Evolutionary conservation across 2,113 vertebrate species (phyloP).

Genomic region (Gadus chalcogrammus): DNA sequence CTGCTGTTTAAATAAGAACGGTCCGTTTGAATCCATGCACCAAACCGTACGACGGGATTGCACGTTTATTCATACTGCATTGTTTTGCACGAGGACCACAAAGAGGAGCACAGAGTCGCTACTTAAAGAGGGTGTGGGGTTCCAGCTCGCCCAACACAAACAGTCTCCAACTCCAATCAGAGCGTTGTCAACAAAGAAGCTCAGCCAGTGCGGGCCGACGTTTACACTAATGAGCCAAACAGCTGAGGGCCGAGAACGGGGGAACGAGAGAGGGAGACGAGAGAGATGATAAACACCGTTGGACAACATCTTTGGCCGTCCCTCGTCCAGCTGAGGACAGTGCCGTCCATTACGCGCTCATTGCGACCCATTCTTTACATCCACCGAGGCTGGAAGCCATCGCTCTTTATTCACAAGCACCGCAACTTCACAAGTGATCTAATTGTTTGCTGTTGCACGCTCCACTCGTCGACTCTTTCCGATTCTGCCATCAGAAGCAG

Average conservation of each 20-base stretch:
- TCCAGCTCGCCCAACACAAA: slow-evolving; percentile 23
- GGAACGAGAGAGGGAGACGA: fast-evolving
- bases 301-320: slow-evolving; percentile 21
- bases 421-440: no score
- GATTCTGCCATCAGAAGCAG: not conserved
- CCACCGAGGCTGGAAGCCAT: no score
- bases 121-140: not conserved
- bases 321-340: slow-evolving; percentile 35
- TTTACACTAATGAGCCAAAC: slow-evolving; percentile 46
- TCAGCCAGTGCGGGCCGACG: slow-evolving; percentile 18
- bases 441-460: no score
- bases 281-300: slow-evolving; percentile 6
- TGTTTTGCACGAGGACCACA: slow-evolving; percentile 1
- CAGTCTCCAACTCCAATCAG: slow-evolving; percentile 20
- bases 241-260: slow-evolving; percentile 11
- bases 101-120: slow-evolving; percentile 2
- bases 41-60: not conserved
- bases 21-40: slow-evolving; percentile 15
- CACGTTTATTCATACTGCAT: not conserved
- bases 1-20: slow-evolving; percentile 20
- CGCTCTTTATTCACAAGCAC: no score
- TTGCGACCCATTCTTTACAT: no score
- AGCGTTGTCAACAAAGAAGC: slow-evolving; percentile 1
- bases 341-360: slow-evolving; percentile 34
- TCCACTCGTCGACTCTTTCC: no score